Evolutionary conservation across 2,113 vertebrate species (phyloP), one percentile per base, ranked within the genome.

Genomic region (Anarrhichthys ocellatus): DNA sequence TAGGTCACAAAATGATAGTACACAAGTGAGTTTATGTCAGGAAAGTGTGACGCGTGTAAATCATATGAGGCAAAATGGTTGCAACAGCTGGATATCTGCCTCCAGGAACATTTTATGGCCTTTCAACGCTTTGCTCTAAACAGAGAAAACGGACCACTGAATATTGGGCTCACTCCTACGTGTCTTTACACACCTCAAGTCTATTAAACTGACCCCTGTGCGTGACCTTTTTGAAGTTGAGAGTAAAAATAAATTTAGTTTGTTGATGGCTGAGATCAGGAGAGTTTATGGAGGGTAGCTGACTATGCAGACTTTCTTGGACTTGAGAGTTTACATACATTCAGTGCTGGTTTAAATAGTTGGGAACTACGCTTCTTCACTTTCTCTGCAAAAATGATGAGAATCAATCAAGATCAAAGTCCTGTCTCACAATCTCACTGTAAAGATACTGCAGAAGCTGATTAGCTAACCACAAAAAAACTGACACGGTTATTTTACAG

Each of bases 1-100:
- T 81, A 70, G 75, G 83, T 80, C 81, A 75, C 27, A 52, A 34
- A 76, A 65, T 69, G 2, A 65, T 20, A n/a, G 34, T 44, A 27
- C 46, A 48, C n/a, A 52, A 71, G 67, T 88, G 34, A 34, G 48
- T 42, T 62, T 34, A 63, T 62, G 62, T 76, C 70, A 58, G 48
- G 27, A 88, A 82, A 73, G 66, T 73, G 42, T 36, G 82, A 79
- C 5, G 0, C 2, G 17, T 42, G 59, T 75, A 78, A 76, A 88
- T 73, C 38, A 66, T 8, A 17, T 40, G 42, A 81, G 42, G 50
- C 24, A 38, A 42, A 38, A 36, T 13, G 36, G 15, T 44, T 62
- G 68, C 34, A 85, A 59, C 76, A 73, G 66, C 76, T 77, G 73
- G 42, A 78, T 44, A 44, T 64, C 38, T 81, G 65, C 69, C 17